These are phyloP conservation scores for Xiphophorus maculatus DNA, from an alignment of 2,113 vertebrate genomes.

Conservation along the genomic window DNA sequence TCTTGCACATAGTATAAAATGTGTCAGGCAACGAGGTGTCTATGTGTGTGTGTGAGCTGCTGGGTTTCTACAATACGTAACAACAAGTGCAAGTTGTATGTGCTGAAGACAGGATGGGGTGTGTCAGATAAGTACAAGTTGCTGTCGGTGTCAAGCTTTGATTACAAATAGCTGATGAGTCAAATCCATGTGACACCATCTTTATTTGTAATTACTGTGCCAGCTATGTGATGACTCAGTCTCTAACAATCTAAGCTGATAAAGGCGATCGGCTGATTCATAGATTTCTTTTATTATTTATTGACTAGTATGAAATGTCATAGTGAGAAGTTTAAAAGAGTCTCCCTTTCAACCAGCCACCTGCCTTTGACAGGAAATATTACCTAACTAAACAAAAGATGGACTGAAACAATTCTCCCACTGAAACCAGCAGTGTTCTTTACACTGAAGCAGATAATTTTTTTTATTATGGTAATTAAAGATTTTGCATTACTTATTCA, in stretches of 20 bases:
- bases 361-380: too few species aligned
- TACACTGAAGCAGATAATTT: too few species aligned
- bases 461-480: too few species aligned
- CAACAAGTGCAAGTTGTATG: background rate
- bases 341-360: too few species aligned
- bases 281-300: background rate
- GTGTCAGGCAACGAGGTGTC: background rate
- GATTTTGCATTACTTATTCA: too few species aligned
- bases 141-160: background rate
- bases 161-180: background rate
- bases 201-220: background rate
- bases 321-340: too few species aligned
- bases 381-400: too few species aligned
- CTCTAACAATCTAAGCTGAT: too few species aligned
- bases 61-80: background rate
- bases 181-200: background rate
- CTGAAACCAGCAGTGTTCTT: too few species aligned
- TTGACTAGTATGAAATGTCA: too few species aligned
- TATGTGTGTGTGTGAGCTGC: background rate
- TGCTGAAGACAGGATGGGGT: conserved; percentile 4
- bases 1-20: background rate
- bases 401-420: too few species aligned
- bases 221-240: background rate
- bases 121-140: background rate
- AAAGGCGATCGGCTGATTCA: too few species aligned